Base-by-base conservation (phyloP, 2,113 vertebrate genomes). In the Catagonus wagneri region DNA sequence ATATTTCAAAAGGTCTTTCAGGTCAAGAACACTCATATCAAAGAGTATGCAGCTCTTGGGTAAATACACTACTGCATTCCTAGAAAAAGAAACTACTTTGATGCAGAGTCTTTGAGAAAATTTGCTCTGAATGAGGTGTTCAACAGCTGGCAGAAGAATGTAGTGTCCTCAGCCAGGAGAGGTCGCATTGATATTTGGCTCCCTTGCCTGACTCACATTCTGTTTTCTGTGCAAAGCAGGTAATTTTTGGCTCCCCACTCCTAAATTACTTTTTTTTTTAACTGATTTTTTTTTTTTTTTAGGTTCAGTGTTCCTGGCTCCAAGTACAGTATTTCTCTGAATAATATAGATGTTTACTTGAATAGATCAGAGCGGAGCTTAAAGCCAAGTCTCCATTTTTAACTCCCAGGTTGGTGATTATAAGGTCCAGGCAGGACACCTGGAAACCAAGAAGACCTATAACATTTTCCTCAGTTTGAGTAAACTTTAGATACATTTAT, bases 1-100 rank as follows among this genome's bases (percentile, higher is more conserved):
- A 16, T 52, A 19, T 95, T 94, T 97, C 36, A 92, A 93, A 90
- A 29, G 2, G 6, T 2, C 72, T 85, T 96, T 83, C n/a, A 56
- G 36, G 23, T 81, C 23, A 93, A 87, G 58, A 63, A 76, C 15
- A 80, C 15, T 88, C 39, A 90, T 65, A 66, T 68, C 20, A 93
- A 65, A 74, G 58, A 83, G 61, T 72, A 56, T 27, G 25, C 7
- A 88, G 58, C 16, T 92, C 7, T 50, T 68, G 7, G 3, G 13
- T 86, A 29, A 17, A 13, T 85, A 44, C n/a, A 44, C 10, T 16
- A 14, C 9, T 29, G 23, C 2, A 29, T 85, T 15, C 23, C 6
- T 27, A 3, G 17, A 79, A 93, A 83, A 29, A 61, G 9, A 76
- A 69, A 13, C 3, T 50, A 14, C 6, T 69, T 39, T 75, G 65